Percentiles rank a stretch among this genome's conserved stretches.
phyloP scores from a whole-genome alignment of 2,797 vertebrate genomes.

The Ibycter americanus region DNA sequence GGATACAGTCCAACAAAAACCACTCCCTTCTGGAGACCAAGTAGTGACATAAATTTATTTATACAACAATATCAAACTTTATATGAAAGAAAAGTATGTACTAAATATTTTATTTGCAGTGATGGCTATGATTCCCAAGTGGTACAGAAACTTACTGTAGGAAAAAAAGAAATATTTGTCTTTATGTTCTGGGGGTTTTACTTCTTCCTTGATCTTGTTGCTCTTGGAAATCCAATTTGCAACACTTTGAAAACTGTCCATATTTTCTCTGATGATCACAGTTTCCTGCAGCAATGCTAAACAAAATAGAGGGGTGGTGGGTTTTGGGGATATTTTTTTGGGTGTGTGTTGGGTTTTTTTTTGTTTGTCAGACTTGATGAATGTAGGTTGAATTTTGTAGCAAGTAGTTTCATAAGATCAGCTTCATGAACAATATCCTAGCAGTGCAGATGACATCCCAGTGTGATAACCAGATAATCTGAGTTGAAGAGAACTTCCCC shows the following conservation, averaged over 20 bases:
- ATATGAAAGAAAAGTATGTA: neutral
- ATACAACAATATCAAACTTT: neutral
- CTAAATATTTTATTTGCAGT: neutral
- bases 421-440: neutral
- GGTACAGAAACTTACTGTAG: neutral
- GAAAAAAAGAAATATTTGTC: neutral
- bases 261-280: slow-evolving; percentile 6
- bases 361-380: neutral
- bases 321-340: neutral
- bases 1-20: neutral
- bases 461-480: neutral
- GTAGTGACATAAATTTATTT: neutral
- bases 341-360: no score
- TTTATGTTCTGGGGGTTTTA: neutral
- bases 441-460: neutral
- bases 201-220: neutral
- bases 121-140: neutral
- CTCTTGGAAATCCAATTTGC: slow-evolving; percentile 8
- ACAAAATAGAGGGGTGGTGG: neutral
- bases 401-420: neutral
- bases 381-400: neutral
- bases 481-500: neutral
- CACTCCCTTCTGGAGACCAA: neutral
- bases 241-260: neutral
- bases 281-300: neutral